These are phyloP conservation scores for Drosophila borealis DNA, from an alignment of 2,888 invertebrate genomes.

Conservation along the genomic window DNA sequence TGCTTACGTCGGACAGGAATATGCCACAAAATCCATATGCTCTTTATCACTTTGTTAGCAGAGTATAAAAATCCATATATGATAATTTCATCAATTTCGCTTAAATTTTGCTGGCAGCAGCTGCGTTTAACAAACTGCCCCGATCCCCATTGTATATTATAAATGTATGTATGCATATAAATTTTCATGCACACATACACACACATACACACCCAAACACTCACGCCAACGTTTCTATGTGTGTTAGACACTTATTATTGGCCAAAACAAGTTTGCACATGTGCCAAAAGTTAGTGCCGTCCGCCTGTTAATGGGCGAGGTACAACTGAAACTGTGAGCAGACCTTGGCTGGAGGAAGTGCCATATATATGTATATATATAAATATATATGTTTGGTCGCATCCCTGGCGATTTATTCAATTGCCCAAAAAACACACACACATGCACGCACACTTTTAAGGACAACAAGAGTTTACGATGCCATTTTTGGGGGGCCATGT, in stretches of 20 bases:
- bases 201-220: background rate
- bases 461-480: slow-evolving; percentile 30
- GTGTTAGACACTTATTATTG: slow-evolving; percentile 18
- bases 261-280: slow-evolving; percentile 33
- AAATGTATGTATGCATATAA: slow-evolving; percentile 2
- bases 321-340: no score
- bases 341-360: no score
- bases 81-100: slow-evolving; percentile 42
- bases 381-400: slow-evolving; percentile 1
- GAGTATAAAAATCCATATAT: slow-evolving; percentile 33
- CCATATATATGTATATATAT: background rate
- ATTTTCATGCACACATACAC: slow-evolving; percentile 1
- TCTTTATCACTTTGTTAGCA: no score
- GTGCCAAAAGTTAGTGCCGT: slow-evolving; percentile 24
- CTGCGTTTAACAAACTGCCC: slow-evolving; percentile 17
- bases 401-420: slow-evolving; percentile 38
- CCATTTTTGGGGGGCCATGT: slow-evolving; percentile 27
- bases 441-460: background rate
- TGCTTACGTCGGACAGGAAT: no score
- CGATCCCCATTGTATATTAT: background rate
- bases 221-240: background rate
- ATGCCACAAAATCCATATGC: no score
- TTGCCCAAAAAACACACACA: slow-evolving; percentile 20
- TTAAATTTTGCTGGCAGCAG: slow-evolving; percentile 16
- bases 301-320: slow-evolving; percentile 4